These are phyloP conservation scores for Pterobdella sp. DNA, from an alignment of 2,888 invertebrate species.

Conservation along the genomic window DNA sequence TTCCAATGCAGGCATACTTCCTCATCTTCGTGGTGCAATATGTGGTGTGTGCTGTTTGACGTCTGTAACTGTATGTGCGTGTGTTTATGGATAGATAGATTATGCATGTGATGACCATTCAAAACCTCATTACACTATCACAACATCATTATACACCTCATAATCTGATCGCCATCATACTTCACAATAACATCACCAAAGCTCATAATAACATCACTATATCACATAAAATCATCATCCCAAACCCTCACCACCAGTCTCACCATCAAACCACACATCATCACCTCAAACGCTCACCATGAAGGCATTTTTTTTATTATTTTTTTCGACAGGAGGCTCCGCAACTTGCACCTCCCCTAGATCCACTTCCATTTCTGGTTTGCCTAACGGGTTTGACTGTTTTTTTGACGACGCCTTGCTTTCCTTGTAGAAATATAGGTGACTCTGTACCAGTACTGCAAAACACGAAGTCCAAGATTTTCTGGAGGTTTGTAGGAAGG, in stretches of 20 bases:
- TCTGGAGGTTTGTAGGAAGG: too few relatives aligned
- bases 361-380: slow-evolving; percentile 23
- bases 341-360: background rate
- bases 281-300: slow-evolving; percentile 19
- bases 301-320: slow-evolving; percentile 22
- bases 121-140: too few relatives aligned
- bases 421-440: slow-evolving; percentile 6
- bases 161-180: background rate
- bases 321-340: slow-evolving; percentile 27
- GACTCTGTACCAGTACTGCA: background rate
- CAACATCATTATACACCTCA: background rate
- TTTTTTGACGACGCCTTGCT: background rate
- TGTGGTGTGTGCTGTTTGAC: slow-evolving; percentile 17
- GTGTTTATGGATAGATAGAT: background rate
- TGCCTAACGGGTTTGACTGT: slow-evolving; percentile 27
- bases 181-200: background rate
- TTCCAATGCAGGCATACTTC: slow-evolving; percentile 27
- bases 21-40: slow-evolving; percentile 24
- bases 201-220: background rate
- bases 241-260: background rate
- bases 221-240: too few relatives aligned
- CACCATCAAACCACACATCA: background rate
- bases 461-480: background rate
- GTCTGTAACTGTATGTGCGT: slow-evolving; percentile 17
- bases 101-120: background rate